Evolutionary conservation across 23 tunicate genomes (phyloP).

Genomic region (Oikopleura vanhoeffeni): DNA sequence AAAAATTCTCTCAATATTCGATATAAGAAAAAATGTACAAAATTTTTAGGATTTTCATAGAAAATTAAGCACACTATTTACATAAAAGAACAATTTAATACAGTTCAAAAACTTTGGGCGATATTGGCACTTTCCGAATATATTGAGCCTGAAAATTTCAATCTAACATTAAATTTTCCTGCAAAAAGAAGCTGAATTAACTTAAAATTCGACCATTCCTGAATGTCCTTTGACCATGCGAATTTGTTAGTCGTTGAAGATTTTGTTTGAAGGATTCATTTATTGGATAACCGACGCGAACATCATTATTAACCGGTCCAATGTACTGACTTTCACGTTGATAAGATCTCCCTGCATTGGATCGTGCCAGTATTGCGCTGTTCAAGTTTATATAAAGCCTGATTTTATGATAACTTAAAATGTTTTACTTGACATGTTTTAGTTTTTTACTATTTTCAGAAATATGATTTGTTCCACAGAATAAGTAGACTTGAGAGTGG

Average conservation of each 20-base stretch:
- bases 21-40: background rate
- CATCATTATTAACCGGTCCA: background rate
- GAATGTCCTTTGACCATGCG: background rate
- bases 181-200: too few species aligned
- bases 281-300: background rate
- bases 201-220: too few species aligned
- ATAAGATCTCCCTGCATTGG: background rate
- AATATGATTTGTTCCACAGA: too few species aligned
- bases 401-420: too few species aligned
- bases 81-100: too few species aligned
- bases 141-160: too few species aligned
- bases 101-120: too few species aligned
- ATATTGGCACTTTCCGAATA: too few species aligned
- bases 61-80: background rate
- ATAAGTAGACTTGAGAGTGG: too few species aligned
- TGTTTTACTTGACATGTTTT: too few species aligned
- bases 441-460: too few species aligned
- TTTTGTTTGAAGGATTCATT: background rate
- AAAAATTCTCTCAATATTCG: background rate
- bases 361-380: slow-evolving; percentile 12
- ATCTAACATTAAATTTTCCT: background rate
- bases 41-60: background rate
- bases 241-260: background rate
- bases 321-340: background rate
- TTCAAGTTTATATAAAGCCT: too few species aligned